A percentile compares a stretch with the other conserved stretches of the same genome.
Conservation (phyloP, 2,888 invertebrate genomes). For the Lucinisca nassula region DNA sequence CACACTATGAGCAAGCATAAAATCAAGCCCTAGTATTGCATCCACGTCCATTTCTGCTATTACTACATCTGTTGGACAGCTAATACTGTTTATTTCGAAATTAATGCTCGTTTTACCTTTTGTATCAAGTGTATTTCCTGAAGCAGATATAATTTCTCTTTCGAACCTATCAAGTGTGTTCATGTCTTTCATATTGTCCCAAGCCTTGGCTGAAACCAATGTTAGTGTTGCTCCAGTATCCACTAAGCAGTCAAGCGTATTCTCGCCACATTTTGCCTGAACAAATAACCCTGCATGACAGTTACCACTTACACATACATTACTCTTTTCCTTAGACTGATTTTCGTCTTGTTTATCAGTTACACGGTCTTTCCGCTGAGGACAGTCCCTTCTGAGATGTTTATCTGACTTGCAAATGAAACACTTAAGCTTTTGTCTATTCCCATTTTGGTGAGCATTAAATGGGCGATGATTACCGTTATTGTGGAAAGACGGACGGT, state of each 20-base stretch:
- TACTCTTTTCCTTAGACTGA: not conserved
- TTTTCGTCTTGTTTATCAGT: not conserved
- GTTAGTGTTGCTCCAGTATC: not conserved
- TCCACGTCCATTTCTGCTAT: slow-evolving; percentile 21
- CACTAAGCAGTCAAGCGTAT: not conserved
- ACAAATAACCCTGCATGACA: not conserved
- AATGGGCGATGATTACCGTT: too few species aligned
- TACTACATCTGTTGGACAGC: not conserved
- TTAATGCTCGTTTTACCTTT: not conserved
- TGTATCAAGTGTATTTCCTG: not conserved
- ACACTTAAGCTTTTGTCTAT: not conserved
- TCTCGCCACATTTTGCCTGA: not conserved
- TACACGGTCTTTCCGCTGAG: not conserved
- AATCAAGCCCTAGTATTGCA: slow-evolving; percentile 28
- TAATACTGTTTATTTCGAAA: not conserved
- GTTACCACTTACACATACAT: not conserved
- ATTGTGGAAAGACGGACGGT: not conserved
- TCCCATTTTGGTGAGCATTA: not conserved
- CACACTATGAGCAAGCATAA: not conserved
- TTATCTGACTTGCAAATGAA: not conserved
- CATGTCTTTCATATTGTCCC: not conserved
- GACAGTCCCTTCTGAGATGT: not conserved
- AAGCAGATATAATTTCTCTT: not conserved
- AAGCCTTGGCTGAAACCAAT: not conserved
- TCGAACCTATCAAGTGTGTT: not conserved